Conservation (phyloP, 64 coral and sea anemone species). For the Montipora foliosa region DNA sequence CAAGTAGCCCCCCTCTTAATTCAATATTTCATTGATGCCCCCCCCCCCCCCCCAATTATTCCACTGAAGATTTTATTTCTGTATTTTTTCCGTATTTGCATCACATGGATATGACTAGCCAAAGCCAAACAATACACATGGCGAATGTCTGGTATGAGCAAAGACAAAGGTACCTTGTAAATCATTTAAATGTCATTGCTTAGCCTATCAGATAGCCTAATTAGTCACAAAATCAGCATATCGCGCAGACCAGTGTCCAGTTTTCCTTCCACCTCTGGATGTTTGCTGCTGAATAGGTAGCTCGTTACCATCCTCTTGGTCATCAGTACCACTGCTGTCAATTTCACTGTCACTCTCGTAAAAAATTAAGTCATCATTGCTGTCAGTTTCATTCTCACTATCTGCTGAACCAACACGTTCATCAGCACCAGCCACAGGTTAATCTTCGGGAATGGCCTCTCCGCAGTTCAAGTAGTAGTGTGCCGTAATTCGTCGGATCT, state of each 20-base stretch:
- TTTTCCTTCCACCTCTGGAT: slow-evolving; percentile 60
- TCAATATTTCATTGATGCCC: too few relatives aligned
- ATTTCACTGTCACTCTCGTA: slow-evolving; percentile 61
- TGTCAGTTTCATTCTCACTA: slow-evolving; percentile 62
- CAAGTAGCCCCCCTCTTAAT: too few relatives aligned
- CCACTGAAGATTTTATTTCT: too few relatives aligned
- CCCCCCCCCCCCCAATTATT: too few relatives aligned
- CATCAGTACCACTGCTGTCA: slow-evolving; percentile 48
- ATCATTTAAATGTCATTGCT: not conserved
- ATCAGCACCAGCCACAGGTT: slow-evolving; percentile 52
- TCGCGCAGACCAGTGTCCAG: slow-evolving; percentile 12
- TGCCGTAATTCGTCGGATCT: slow-evolving; percentile 38
- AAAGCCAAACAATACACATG: too few relatives aligned
- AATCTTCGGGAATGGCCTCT: slow-evolving; percentile 9
- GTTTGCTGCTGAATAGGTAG: slow-evolving; percentile 18
- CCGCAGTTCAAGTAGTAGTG: slow-evolving; percentile 22
- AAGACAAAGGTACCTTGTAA: not conserved
- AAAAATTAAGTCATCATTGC: slow-evolving; percentile 55
- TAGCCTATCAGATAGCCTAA: slow-evolving; percentile 16
- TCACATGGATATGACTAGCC: too few relatives aligned
- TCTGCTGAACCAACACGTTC: slow-evolving; percentile 46
- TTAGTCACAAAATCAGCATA: slow-evolving; percentile 58
- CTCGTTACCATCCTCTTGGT: slow-evolving; percentile 26
- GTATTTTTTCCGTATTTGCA: too few relatives aligned
- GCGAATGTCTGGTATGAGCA: too few relatives aligned